phyloP scores from a whole-genome alignment of 2,113 vertebrate genomes.

The Rostratula benghalensis region DNA sequence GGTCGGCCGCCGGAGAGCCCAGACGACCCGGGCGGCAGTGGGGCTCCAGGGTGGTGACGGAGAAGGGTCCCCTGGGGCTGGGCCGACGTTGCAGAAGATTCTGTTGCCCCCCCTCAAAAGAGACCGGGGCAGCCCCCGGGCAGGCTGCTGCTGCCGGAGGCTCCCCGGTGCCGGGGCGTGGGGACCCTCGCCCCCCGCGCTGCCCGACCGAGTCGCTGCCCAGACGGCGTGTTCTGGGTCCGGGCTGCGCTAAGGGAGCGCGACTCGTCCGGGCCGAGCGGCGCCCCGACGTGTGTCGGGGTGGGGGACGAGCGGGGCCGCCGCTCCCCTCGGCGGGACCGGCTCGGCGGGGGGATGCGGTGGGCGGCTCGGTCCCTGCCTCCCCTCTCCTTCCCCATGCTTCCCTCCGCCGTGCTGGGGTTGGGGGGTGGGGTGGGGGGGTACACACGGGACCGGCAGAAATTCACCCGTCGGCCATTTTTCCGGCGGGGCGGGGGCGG shows the following conservation, averaged over 20 bases:
- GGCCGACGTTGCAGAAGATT: background rate
- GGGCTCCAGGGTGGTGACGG: background rate
- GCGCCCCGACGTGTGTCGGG: too few relatives aligned
- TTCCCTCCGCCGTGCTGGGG: too few relatives aligned
- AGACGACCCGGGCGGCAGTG: too few relatives aligned
- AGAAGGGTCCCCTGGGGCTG: background rate
- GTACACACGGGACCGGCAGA: background rate
- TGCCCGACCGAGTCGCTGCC: background rate
- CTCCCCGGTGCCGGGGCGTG: background rate
- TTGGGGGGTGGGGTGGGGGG: too few relatives aligned
- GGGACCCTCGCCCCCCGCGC: background rate
- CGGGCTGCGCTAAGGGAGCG: background rate
- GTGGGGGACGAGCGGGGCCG: too few relatives aligned
- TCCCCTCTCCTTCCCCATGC: too few relatives aligned
- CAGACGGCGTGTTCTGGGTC: background rate
- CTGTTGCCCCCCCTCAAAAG: background rate
- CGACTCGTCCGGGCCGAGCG: too few relatives aligned
- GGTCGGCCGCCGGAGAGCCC: background rate
- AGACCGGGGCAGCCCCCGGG: background rate
- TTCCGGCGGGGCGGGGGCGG: background rate
- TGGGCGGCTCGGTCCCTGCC: too few relatives aligned
- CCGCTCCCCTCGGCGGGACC: too few relatives aligned
- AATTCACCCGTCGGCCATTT: conserved; percentile 12
- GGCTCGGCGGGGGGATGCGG: too few relatives aligned
- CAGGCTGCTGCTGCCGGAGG: background rate